Percentiles rank a stretch among this genome's conserved stretches.
Conservation (phyloP, 2,797 vertebrate species). For the Protosalanx chinensis region DNA sequence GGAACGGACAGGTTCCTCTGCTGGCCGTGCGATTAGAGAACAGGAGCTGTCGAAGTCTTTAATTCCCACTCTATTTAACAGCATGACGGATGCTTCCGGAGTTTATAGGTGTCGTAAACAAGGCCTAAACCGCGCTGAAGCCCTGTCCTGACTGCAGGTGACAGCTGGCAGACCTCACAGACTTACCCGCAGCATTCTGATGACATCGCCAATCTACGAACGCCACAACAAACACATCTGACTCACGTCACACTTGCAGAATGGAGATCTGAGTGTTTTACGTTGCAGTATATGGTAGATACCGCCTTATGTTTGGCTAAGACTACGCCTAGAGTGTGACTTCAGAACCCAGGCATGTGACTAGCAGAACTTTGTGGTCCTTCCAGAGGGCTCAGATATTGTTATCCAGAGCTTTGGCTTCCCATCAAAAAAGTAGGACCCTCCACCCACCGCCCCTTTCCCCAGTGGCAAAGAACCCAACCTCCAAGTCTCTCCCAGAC, state of each 20-base stretch:
- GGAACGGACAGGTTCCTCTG: neutral
- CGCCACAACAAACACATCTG: neutral
- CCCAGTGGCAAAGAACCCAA: neutral
- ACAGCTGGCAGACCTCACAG: neutral
- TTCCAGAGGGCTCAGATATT: constrained; percentile 11
- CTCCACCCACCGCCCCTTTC: neutral
- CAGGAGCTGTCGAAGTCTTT: constrained; percentile 16
- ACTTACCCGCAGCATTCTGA: neutral
- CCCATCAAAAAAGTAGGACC: neutral
- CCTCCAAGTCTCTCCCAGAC: constrained; percentile 8
- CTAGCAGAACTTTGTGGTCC: constrained; percentile 18
- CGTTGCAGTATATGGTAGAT: neutral
- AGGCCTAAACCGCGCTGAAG: constrained; percentile 7
- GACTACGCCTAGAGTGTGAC: constrained; percentile 3
- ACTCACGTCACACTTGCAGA: neutral
- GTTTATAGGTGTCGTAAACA: constrained; percentile 25
- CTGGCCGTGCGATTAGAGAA: neutral
- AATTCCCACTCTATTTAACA: constrained; percentile 14
- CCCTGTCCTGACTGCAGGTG: neutral
- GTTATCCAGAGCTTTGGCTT: constrained; percentile 15
- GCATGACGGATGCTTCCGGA: constrained; percentile 22
- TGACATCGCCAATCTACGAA: too few species aligned
- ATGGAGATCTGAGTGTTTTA: neutral
- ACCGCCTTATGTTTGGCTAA: neutral
- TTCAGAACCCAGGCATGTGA: constrained; percentile 13